These are phyloP conservation scores for Platichthys flesus DNA, from an alignment of 2,113 vertebrate species.

Conservation along the genomic window DNA sequence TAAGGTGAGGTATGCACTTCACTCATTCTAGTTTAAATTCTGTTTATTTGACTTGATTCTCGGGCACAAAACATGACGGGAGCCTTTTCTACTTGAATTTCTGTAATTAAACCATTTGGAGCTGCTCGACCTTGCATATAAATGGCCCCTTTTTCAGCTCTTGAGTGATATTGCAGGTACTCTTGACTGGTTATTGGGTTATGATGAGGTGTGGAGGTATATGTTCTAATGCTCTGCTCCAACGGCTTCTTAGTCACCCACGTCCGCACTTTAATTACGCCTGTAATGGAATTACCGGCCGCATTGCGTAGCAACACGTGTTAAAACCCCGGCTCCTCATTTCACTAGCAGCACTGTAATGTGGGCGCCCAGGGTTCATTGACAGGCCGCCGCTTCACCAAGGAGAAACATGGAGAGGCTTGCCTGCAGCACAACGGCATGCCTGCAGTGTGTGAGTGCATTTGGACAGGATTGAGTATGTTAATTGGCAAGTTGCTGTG, in stretches of 20 bases:
- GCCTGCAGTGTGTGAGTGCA: not conserved
- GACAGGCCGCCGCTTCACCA: not conserved
- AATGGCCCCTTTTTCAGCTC: constrained; percentile 56
- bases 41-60: not conserved
- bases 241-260: constrained; percentile 59
- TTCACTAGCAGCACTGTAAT: constrained; percentile 20
- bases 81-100: not conserved
- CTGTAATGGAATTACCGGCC: constrained; percentile 60
- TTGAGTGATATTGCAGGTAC: constrained; percentile 53
- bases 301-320: constrained; percentile 45
- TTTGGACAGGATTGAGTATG: constrained; percentile 59
- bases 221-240: constrained; percentile 40
- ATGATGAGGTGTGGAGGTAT: constrained; percentile 24
- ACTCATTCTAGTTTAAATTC: too few relatives aligned
- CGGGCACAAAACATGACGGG: not conserved
- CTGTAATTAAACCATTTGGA: constrained; percentile 33
- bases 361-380: constrained; percentile 33
- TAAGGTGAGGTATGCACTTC: too few relatives aligned
- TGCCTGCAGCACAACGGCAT: not conserved
- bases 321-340: constrained; percentile 46
- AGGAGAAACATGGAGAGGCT: constrained; percentile 21
- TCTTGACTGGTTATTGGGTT: constrained; percentile 49
- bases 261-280: constrained; percentile 67
- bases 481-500: constrained; percentile 76
- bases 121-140: constrained; percentile 42